These are phyloP conservation scores for Chaetogeoica ovagalla DNA, from an alignment of 2,888 invertebrate genomes.

Conservation along the genomic window DNA sequence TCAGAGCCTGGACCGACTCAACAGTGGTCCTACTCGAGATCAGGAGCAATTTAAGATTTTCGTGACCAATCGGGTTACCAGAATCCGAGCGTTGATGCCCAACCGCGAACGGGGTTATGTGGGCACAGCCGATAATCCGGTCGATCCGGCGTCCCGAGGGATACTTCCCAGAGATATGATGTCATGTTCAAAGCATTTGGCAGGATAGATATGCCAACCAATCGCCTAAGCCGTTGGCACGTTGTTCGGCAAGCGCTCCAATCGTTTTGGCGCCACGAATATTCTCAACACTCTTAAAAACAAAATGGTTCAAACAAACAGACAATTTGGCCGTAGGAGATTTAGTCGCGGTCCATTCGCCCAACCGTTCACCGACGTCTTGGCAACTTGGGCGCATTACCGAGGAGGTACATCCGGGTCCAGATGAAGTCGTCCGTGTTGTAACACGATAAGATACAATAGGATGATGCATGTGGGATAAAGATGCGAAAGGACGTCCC, in stretches of 20 bases:
- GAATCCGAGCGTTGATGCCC: constrained; percentile 1
- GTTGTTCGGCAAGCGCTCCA: constrained; percentile 53
- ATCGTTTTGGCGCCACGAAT: constrained; percentile 56
- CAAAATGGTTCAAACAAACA: constrained; percentile 33
- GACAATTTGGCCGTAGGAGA: neutral
- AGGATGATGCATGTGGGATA: too few relatives aligned
- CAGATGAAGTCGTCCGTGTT: too few relatives aligned
- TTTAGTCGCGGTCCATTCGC: too few relatives aligned
- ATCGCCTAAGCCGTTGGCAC: constrained; percentile 54
- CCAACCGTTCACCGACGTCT: too few relatives aligned
- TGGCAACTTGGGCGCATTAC: too few relatives aligned
- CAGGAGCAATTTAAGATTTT: constrained; percentile 53
- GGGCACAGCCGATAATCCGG: neutral
- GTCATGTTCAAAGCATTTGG: neutral
- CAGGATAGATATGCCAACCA: neutral
- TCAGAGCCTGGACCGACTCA: neutral
- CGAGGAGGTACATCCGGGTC: too few relatives aligned
- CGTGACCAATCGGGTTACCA: constrained; percentile 48
- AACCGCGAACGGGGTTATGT: neutral
- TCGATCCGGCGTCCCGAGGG: constrained; percentile 9
- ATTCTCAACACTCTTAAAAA: constrained; percentile 55
- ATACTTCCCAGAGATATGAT: neutral
- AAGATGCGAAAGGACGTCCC: too few relatives aligned
- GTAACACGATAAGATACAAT: too few relatives aligned
- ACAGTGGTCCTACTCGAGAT: constrained; percentile 41